Conservation (phyloP, 1,140 invertebrate genomes). For the Drusus annulatus region DNA sequence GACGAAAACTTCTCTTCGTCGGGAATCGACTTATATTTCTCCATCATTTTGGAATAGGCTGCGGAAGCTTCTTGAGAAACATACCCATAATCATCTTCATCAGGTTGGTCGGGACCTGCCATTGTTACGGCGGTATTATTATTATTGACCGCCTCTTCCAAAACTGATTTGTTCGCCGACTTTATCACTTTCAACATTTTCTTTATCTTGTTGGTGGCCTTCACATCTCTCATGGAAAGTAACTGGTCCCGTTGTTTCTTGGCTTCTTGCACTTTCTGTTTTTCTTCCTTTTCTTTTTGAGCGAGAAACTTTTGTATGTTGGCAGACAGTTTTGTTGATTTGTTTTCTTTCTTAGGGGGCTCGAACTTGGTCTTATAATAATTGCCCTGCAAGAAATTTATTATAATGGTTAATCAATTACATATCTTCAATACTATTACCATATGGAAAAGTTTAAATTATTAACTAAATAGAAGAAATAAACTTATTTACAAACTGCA, state of each 20-base stretch:
- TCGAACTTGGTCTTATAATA: conserved; percentile 85
- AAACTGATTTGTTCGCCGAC: conserved; percentile 88
- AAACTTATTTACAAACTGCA: too few species aligned
- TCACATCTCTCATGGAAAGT: conserved; percentile 81
- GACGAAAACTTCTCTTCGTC: conserved; percentile 74
- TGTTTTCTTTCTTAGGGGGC: conserved; percentile 86
- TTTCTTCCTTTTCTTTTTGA: conserved; percentile 85
- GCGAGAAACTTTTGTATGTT: conserved; percentile 89
- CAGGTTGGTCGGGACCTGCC: conserved; percentile 82
- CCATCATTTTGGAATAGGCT: conserved; percentile 87
- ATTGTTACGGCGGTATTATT: conserved; percentile 83
- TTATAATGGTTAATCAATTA: background rate
- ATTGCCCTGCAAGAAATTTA: conserved; percentile 63
- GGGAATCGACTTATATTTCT: conserved; percentile 83
- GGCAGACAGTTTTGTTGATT: conserved; percentile 77
- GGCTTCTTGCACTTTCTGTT: conserved; percentile 76
- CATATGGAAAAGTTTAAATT: too few species aligned
- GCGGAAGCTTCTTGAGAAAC: conserved; percentile 86
- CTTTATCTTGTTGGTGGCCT: conserved; percentile 78
- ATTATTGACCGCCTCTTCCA: conserved; percentile 85
- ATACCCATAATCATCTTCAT: conserved; percentile 92
- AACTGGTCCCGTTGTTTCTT: conserved; percentile 77
- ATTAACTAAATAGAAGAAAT: too few species aligned
- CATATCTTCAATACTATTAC: too few species aligned
- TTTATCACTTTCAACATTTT: conserved; percentile 83